phyloP scores from a whole-genome alignment of 2,113 vertebrate species.

The Aspidoscelis tigris region DNA sequence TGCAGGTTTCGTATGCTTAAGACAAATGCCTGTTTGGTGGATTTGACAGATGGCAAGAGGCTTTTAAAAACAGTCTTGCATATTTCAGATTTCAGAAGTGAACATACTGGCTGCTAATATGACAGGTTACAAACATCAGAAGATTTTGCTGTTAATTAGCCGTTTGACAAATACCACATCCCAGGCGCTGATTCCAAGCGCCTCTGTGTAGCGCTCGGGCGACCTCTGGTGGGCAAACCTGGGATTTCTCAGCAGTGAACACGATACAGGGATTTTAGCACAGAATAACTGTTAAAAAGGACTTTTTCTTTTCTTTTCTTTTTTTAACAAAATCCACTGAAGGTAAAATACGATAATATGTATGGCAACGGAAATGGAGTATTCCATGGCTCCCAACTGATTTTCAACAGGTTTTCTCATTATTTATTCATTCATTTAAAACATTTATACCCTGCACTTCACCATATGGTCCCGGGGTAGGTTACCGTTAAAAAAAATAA shows the following conservation, averaged over 20 bases:
- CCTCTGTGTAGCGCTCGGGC: constrained; percentile 41
- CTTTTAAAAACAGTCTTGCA: constrained; percentile 28
- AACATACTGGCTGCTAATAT: constrained; percentile 46
- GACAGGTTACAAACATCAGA: constrained; percentile 58
- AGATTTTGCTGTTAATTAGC: constrained; percentile 35
- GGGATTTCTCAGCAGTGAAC: neutral
- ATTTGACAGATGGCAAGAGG: constrained; percentile 46
- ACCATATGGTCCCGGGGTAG: too few relatives aligned
- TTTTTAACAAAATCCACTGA: neutral
- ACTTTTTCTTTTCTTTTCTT: too few relatives aligned
- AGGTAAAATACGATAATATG: neutral
- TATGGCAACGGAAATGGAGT: neutral
- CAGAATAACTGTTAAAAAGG: too few relatives aligned
- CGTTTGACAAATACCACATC: constrained; percentile 23
- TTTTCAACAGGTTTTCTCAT: too few relatives aligned
- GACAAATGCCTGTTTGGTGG: constrained; percentile 59
- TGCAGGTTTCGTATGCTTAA: constrained; percentile 51
- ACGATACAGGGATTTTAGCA: too few relatives aligned
- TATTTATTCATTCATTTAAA: too few relatives aligned
- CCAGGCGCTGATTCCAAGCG: neutral
- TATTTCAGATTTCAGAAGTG: constrained; percentile 49
- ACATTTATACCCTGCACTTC: too few relatives aligned
- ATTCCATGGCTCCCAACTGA: neutral
- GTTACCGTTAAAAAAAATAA: too few relatives aligned
- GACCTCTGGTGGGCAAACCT: constrained; percentile 66